These are phyloP conservation scores for Scaptomyza polygonia DNA, from an alignment of 2,888 invertebrate genomes.

Conservation along the genomic window DNA sequence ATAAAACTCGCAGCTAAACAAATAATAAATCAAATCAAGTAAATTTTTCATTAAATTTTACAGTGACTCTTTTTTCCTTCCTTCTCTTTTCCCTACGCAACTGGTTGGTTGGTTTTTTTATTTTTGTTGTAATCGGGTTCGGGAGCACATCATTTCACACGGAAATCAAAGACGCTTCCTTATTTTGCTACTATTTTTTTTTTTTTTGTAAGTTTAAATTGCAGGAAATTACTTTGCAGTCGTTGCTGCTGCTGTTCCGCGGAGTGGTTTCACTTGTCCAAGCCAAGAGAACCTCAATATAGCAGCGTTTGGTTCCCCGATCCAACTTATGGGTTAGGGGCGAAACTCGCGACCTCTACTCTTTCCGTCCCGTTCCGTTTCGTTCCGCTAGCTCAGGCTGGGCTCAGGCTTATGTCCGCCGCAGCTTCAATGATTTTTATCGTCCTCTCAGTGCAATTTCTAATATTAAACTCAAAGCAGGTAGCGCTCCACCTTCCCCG, in stretches of 20 bases:
- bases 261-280: slow-evolving; percentile 45
- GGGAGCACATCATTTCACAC: slow-evolving; percentile 75
- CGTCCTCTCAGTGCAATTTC: slow-evolving; percentile 56
- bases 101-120: slow-evolving; percentile 29
- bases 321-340: background rate
- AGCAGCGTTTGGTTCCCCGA: background rate
- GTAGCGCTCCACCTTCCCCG: slow-evolving; percentile 16
- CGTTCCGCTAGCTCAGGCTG: background rate
- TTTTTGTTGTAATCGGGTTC: slow-evolving; percentile 33
- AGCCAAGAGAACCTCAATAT: background rate
- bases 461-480: slow-evolving; percentile 72
- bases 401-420: slow-evolving; percentile 16
- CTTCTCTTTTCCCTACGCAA: background rate
- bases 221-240: slow-evolving; percentile 80
- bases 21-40: slow-evolving; percentile 74
- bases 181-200: slow-evolving; percentile 79
- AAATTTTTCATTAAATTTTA: slow-evolving; percentile 61
- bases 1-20: slow-evolving; percentile 85
- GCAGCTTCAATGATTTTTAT: slow-evolving; percentile 58
- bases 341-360: background rate
- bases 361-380: background rate
- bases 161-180: slow-evolving; percentile 80
- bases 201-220: slow-evolving; percentile 79
- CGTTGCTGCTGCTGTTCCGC: slow-evolving; percentile 6
- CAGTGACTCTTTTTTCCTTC: slow-evolving; percentile 8